Base-by-base conservation (phyloP, 2,797 vertebrate species). In the Sandelia bainsii region DNA sequence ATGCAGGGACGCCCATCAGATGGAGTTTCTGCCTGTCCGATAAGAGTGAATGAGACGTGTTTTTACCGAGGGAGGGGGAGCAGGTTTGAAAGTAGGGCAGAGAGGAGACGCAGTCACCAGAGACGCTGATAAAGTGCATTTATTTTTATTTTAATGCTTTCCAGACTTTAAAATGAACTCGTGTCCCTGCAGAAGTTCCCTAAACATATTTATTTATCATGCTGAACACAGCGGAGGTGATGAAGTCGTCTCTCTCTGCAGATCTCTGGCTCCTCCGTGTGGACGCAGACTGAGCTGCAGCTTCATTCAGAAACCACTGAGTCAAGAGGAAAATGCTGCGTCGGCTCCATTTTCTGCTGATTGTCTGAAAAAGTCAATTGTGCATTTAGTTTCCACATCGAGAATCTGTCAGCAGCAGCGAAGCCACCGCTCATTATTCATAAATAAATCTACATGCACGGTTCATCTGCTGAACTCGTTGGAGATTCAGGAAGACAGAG, bases 241-340 rank as follows among this genome's bases (percentile, higher is more conserved):
- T 3, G 40, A 37, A n/a, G n/a, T 3, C 50, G 42, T 50, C 37
- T 14, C 23, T 17, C 3, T 27, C 5, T 42, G 66, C 64, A 50
- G 79, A 65, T 77, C 73, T 76, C 72, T 86, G 82, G 72, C 83
- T 68, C 87, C 90, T 39, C 75, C 78, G 0, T 64, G 84, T 90
- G 92, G 77, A 40, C 19, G 3, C 3, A 0, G 12, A 2, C 22
- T 51, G 62, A 72, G 75, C 64, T 75, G 49, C 69, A 77, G 60
- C 37, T 20, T 25, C 50, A 20, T 12, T 60, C 62, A 60, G 40
- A 42, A 49, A 54, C 34, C 0, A 20, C 1, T 6, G 9, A 8
- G 8, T 1, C n/a, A 16, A 5, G 16, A 20, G 45, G 6, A 48
- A 57, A 75, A 32, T 0, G 67, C 61, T 56, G 68, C 29, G 1